Evolutionary conservation across 2,113 vertebrate species (phyloP).

Genomic region (Coregonus clupeaformis): DNA sequence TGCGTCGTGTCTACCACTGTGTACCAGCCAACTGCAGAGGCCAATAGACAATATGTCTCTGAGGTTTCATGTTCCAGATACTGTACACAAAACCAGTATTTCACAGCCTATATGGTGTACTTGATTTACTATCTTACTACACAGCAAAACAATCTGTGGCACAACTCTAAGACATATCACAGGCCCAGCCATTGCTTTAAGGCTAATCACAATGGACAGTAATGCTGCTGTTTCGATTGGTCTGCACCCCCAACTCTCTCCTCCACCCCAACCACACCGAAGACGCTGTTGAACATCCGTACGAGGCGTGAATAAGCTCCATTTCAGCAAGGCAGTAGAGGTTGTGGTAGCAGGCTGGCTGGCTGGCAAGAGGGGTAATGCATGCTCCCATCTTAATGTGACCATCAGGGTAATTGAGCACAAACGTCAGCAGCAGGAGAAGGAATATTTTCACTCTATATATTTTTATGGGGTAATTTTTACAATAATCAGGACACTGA

Average conservation of each 20-base stretch:
- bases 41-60: background rate
- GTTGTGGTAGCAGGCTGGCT: conserved; percentile 14
- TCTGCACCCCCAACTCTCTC: background rate
- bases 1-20: too few species aligned
- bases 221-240: too few species aligned
- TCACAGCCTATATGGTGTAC: background rate
- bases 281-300: conserved; percentile 11
- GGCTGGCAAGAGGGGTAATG: conserved; percentile 18
- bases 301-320: conserved; percentile 33
- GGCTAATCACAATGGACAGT: too few species aligned
- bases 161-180: too few species aligned
- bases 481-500: background rate
- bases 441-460: conserved; percentile 24
- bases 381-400: conserved; percentile 16
- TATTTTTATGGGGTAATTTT: conserved; percentile 14
- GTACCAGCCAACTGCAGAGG: background rate
- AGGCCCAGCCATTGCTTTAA: too few species aligned
- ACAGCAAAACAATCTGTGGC: too few species aligned
- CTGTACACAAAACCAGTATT: background rate
- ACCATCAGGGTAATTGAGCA: conserved; percentile 39
- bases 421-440: conserved; percentile 25
- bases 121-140: background rate
- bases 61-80: background rate
- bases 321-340: conserved; percentile 11
- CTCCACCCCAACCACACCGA: background rate